Base-by-base conservation (phyloP, 2,888 invertebrate species). In the Chalcosyrphus nemorum region DNA sequence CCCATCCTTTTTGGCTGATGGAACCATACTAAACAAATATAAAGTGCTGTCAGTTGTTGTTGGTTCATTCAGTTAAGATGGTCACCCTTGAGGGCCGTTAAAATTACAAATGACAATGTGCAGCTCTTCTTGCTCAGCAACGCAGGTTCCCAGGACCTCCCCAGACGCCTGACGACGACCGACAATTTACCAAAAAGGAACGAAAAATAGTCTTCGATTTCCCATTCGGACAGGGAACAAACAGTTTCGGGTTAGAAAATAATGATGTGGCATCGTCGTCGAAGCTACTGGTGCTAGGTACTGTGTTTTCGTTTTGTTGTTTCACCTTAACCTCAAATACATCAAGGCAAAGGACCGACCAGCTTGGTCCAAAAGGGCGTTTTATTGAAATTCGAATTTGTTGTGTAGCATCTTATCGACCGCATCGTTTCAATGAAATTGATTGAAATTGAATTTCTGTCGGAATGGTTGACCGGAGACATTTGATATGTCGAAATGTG, bases 361-460 rank as follows among this genome's bases (percentile, higher is more conserved):
- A 38, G 43, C 45, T 11, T 59, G 50, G 52, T 29, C 59, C 59
- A 17, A 24, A 72, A 74, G 68, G 77, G 72, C 66, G 54, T 61
- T 82, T 56, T 68, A 82, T 72, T 82, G 81, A 71, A 72, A 77
- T 81, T 76, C 66, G 74, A 78, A 82, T 57, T 78, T 72, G 78
- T 65, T 78, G 45, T 78, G 45, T 74, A 84, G 74, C 63, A 84
- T 78, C 78, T 80, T 80, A 84, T 84, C 84, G 80, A 84, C 84
- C 80, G 35, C 84, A 84, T 80, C 84, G 70, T 84, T 84, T 70
- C 84, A 75, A 84, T 80, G 80, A 75, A 84, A 80, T 84, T 84
- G 80, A 84, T 84, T 84, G 82, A 84, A 84, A 84, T 84, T 84
- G 82, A 84, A 84, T 80, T 80, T 84, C 80, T 71, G 84, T 84